Conservation (phyloP, 1,140 invertebrate species). For the Vollenhovia emeryi region DNA sequence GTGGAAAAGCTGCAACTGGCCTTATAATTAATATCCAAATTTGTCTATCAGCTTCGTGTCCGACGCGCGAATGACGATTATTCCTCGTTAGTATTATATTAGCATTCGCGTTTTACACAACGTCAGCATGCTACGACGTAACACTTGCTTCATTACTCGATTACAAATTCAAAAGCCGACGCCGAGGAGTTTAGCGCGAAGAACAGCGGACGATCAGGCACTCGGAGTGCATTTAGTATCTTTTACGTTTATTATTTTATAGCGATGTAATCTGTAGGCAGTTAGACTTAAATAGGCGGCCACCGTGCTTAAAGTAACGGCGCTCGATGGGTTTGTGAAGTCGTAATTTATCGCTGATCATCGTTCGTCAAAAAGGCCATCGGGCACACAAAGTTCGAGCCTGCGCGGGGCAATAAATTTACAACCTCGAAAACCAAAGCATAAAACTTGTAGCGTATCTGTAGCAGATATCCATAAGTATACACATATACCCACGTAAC, state of each 20-base stretch:
- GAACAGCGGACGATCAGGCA: background rate
- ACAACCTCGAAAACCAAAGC: conserved; percentile 79
- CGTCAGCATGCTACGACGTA: background rate
- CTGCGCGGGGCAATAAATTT: conserved; percentile 80
- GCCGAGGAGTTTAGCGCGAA: background rate
- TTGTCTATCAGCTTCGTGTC: background rate
- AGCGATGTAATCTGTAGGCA: conserved; percentile 81
- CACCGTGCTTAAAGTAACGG: conserved; percentile 81
- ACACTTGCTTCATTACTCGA: background rate
- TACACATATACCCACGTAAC: conserved; percentile 13
- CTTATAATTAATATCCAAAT: conserved; percentile 14
- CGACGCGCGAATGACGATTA: background rate
- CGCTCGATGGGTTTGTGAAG: conserved; percentile 80
- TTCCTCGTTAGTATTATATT: background rate
- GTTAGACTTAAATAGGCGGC: conserved; percentile 81
- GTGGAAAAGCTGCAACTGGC: background rate
- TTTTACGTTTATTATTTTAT: conserved; percentile 84
- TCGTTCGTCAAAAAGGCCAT: conserved; percentile 80
- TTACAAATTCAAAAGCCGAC: background rate
- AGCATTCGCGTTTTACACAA: background rate
- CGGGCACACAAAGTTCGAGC: conserved; percentile 80
- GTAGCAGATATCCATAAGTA: conserved; percentile 15
- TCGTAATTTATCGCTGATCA: conserved; percentile 83
- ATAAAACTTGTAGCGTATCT: conserved; percentile 74
- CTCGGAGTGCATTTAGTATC: conserved; percentile 49